Evolutionary conservation across 2,113 vertebrate genomes (phyloP).

Genomic region (Brachypodius melanocephalos): DNA sequence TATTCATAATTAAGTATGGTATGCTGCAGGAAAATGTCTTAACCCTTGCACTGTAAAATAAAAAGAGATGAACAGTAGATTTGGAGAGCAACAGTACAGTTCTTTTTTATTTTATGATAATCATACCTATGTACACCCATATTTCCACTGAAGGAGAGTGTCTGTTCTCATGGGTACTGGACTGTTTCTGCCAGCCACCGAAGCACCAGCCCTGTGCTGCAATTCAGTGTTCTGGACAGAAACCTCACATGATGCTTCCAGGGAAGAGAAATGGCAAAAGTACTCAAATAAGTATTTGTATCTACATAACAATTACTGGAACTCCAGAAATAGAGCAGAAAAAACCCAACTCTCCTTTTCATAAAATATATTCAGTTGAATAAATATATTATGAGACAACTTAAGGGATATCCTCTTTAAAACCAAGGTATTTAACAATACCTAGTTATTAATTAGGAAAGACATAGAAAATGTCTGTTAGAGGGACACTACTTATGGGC

Average conservation of each 20-base stretch:
- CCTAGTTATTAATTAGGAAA: neutral
- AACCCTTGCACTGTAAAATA: neutral
- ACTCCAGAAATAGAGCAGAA: neutral
- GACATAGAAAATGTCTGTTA: neutral
- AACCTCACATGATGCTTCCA: neutral
- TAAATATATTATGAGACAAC: neutral
- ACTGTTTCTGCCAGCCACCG: neutral
- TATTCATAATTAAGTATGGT: neutral
- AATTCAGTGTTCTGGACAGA: neutral
- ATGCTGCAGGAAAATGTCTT: neutral
- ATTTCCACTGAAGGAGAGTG: neutral
- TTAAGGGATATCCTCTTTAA: neutral
- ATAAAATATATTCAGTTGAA: neutral
- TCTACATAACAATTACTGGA: neutral
- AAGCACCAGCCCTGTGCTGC: neutral
- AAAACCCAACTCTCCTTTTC: neutral
- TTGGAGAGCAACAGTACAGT: neutral
- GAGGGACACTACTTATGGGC: neutral
- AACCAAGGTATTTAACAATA: neutral
- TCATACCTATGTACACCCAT: neutral
- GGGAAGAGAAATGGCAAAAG: neutral
- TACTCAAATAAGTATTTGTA: neutral
- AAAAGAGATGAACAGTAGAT: neutral
- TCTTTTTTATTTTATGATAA: neutral
- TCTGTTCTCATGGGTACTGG: neutral